These are phyloP conservation scores for Cylindroiulus punctatus DNA, from an alignment of 2,888 invertebrate genomes.

Conservation along the genomic window DNA sequence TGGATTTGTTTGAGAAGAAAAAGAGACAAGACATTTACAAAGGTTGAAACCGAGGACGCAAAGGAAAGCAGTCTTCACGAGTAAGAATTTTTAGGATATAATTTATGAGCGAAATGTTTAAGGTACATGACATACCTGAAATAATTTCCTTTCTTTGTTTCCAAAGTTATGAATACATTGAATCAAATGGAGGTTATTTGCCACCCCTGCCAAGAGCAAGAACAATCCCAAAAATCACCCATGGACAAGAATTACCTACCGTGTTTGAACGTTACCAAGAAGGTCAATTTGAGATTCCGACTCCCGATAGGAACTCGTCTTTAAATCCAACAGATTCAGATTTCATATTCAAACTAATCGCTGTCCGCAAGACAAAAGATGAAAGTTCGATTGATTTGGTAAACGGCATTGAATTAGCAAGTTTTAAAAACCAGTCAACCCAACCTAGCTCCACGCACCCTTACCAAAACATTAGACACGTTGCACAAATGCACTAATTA, in stretches of 20 bases:
- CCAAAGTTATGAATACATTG: background rate
- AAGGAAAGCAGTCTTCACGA: background rate
- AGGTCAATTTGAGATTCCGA: background rate
- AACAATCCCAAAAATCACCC: background rate
- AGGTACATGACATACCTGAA: no score
- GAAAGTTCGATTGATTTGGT: background rate
- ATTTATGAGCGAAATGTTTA: background rate
- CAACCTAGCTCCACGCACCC: background rate
- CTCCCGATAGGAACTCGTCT: background rate
- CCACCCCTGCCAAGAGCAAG: background rate
- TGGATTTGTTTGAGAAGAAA: background rate
- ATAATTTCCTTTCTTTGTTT: background rate
- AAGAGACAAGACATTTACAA: background rate
- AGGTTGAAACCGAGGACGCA: background rate
- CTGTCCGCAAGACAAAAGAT: background rate
- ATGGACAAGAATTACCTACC: background rate
- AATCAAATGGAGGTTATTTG: background rate
- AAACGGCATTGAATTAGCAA: background rate
- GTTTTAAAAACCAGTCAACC: background rate
- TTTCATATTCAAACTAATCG: conserved; percentile 23
- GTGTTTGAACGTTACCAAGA: background rate
- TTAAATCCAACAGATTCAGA: conserved; percentile 1
- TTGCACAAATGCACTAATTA: background rate
- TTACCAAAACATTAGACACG: background rate
- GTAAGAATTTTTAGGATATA: background rate